Conservation (phyloP, 2,888 invertebrate species). For the Cenopis cana region DNA sequence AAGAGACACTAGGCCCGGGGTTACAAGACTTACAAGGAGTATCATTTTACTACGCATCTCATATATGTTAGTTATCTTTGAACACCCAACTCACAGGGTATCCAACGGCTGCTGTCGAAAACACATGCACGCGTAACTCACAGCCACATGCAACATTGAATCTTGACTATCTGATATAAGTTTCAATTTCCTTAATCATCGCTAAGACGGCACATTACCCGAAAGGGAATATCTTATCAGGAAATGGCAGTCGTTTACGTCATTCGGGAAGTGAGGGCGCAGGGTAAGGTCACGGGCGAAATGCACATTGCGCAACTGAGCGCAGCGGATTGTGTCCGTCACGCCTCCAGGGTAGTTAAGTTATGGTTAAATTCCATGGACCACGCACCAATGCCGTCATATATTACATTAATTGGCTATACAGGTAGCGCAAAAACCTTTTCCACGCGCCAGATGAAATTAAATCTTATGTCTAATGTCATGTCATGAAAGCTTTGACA, state of each 20-base stretch:
- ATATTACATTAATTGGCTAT: conserved; percentile 26
- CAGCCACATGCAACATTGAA: not conserved
- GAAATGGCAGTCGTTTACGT: conserved; percentile 1
- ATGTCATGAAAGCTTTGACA: no score
- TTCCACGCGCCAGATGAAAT: no score
- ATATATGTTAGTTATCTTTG: not conserved
- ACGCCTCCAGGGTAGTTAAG: conserved; percentile 56
- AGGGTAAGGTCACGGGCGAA: conserved; percentile 67
- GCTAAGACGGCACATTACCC: not conserved
- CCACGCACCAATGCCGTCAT: conserved; percentile 32
- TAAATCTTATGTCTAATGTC: no score
- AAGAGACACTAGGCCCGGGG: no score
- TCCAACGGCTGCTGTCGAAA: not conserved
- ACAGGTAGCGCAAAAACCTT: not conserved
- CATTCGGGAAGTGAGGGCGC: conserved; percentile 16
- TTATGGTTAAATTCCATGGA: conserved; percentile 33
- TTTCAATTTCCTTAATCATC: conserved; percentile 15
- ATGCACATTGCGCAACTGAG: conserved; percentile 65
- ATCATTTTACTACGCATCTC: not conserved
- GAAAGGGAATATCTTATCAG: not conserved
- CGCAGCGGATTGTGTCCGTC: conserved; percentile 70
- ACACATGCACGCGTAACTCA: not conserved
- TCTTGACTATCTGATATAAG: not conserved
- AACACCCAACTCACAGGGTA: not conserved
- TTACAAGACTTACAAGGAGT: no score